Percentiles rank a stretch among this genome's conserved stretches.
Evolutionary conservation across 2,888 invertebrate genomes (phyloP).

Genomic region (Candidula unifasciata): DNA sequence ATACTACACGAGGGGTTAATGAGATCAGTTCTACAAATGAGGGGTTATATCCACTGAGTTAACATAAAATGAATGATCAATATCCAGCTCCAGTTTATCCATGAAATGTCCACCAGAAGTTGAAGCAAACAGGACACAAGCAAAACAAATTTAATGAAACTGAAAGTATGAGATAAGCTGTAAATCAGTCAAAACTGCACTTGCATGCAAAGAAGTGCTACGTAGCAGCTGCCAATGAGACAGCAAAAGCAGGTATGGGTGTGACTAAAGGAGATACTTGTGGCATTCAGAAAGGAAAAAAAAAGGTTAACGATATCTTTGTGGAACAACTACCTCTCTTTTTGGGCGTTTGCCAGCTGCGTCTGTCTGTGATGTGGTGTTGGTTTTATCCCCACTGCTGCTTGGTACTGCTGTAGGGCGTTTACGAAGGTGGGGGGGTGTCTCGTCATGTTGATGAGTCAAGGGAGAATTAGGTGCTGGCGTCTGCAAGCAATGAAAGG

Average conservation of each 20-base stretch:
- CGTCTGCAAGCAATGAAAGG: not conserved
- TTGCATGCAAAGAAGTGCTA: constrained; percentile 31
- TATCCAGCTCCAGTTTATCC: too few relatives aligned
- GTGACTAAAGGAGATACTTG: not conserved
- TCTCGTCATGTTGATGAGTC: constrained; percentile 21
- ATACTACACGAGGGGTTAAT: not conserved
- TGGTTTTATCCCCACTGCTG: constrained; percentile 37
- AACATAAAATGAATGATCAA: not conserved
- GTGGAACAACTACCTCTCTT: constrained; percentile 72
- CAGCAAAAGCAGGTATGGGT: not conserved
- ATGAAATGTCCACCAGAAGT: too few relatives aligned
- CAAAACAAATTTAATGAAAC: not conserved
- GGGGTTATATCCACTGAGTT: not conserved
- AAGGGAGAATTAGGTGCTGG: constrained; percentile 39
- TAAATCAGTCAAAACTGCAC: constrained; percentile 13
- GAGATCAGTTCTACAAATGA: not conserved
- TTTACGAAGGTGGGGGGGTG: constrained; percentile 37
- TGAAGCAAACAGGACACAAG: not conserved
- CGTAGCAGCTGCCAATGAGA: not conserved
- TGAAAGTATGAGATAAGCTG: not conserved
- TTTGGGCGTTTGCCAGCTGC: constrained; percentile 59
- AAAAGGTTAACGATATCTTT: constrained; percentile 64
- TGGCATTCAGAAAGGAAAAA: constrained; percentile 10
- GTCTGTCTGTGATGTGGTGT: not conserved
- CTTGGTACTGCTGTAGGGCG: constrained; percentile 27